Conservation (phyloP, 64 coral and sea anemone species). For the Stichodactyla helianthus region DNA sequence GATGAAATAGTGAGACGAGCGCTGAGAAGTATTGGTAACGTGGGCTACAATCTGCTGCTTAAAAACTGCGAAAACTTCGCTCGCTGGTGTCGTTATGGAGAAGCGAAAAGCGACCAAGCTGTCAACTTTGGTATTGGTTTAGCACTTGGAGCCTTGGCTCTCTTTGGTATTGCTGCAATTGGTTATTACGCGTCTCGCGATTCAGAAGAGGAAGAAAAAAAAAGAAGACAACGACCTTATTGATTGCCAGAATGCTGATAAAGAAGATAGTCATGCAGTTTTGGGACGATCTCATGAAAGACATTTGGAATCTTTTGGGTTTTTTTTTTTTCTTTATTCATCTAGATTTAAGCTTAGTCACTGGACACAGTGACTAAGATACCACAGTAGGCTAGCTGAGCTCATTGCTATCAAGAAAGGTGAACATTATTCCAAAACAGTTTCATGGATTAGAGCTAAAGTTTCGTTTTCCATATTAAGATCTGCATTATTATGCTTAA, state of each 20-base stretch:
- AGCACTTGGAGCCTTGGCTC: neutral
- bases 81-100: constrained; percentile 6
- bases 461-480: no score
- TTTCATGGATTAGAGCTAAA: no score
- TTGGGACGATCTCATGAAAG: no score
- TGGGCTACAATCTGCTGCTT: neutral
- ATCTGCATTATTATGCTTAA: no score
- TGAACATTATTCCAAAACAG: no score
- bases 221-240: neutral
- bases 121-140: neutral
- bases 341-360: no score
- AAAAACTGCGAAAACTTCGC: constrained; percentile 1
- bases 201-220: neutral
- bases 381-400: no score
- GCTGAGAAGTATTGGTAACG: neutral
- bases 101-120: neutral
- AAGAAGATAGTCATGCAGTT: no score
- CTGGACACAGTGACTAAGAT: no score
- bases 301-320: no score
- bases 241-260: neutral
- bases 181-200: neutral
- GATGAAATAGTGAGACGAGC: neutral
- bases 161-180: neutral
- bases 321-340: no score
- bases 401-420: no score